Evolutionary conservation across 2,888 invertebrate genomes (phyloP), one percentile per base, ranked within the genome.

Genomic region (Tyria jacobaeae): DNA sequence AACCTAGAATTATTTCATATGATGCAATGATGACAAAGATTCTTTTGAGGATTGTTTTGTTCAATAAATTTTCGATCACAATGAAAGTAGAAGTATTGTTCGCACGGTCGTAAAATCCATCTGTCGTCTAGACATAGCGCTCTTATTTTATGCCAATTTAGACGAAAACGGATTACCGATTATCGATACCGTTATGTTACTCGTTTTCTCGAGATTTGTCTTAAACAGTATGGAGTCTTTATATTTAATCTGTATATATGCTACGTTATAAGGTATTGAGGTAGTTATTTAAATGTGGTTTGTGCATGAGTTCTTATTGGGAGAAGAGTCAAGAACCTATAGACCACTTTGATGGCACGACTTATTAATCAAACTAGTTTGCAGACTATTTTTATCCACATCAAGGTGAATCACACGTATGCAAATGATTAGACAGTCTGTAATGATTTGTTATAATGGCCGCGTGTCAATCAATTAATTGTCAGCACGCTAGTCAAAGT

Each of bases 391-490:
- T 34, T 15, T 1, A 14, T 15, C 44, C 27, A 25, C 15, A 2
- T 17, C 31, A 44, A 44, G 21, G 55, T 15, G 7, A 21, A 44
- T 44, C 21, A 21, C 21, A 21, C 12, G 21, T 12, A 21, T 3
- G 21, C 44, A 21, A n/a, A n/a, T 34, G 21, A 39, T 25, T 4
- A 10, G n/a, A 53, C 37, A 35, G n/a, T 39, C n/a, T 17, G 10
- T 14, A 54, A 9, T 49, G 54, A 59, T 59, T 31, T 31, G 39
- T 73, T 60, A 37, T 57, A 52, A 37, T 53, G 54, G 48, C 65
- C 56, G 55, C 44, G 60, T 66, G 71, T 72, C 81, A 70, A 81
- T 82, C 75, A 77, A 66, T 65, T 68, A 71, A 70, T 73, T 81
- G 83, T 77, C 79, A 75, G 63, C 57, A 59, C n/a, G n/a, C 41